Conservation (phyloP, 2,888 invertebrate species). For the Phorcus lineatus region DNA sequence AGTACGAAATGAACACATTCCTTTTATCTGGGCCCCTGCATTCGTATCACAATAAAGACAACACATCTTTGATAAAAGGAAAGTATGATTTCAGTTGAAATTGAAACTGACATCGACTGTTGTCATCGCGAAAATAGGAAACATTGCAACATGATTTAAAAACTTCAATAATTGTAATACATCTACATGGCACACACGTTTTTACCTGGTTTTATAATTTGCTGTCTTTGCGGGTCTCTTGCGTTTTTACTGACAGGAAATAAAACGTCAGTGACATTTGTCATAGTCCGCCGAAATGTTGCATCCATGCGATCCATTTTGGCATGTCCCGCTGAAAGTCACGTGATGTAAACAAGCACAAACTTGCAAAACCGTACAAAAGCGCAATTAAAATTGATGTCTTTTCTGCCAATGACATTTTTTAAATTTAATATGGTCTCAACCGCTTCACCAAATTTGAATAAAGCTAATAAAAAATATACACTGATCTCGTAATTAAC, state of each 20-base stretch:
- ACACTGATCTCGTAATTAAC: neutral
- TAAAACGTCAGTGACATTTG: slow-evolving; percentile 68
- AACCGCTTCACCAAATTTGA: neutral
- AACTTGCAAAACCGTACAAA: neutral
- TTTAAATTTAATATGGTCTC: no score
- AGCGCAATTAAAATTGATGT: no score
- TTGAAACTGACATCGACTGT: neutral
- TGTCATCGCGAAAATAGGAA: neutral
- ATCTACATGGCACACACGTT: no score
- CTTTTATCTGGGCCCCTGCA: neutral
- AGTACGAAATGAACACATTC: no score
- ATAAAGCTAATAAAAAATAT: neutral
- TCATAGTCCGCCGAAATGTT: slow-evolving; percentile 68
- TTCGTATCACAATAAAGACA: neutral
- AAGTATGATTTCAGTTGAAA: no score
- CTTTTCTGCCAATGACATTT: no score
- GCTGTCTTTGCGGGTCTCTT: slow-evolving; percentile 65
- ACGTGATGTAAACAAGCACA: slow-evolving; percentile 36
- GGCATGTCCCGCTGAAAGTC: slow-evolving; percentile 30
- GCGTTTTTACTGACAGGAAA: slow-evolving; percentile 66
- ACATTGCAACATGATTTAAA: neutral
- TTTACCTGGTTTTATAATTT: slow-evolving; percentile 63
- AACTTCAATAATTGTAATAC: neutral
- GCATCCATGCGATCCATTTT: slow-evolving; percentile 59
- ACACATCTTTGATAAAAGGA: neutral